Base-by-base conservation (phyloP, 2,113 vertebrate genomes). In the Sitta europaea region DNA sequence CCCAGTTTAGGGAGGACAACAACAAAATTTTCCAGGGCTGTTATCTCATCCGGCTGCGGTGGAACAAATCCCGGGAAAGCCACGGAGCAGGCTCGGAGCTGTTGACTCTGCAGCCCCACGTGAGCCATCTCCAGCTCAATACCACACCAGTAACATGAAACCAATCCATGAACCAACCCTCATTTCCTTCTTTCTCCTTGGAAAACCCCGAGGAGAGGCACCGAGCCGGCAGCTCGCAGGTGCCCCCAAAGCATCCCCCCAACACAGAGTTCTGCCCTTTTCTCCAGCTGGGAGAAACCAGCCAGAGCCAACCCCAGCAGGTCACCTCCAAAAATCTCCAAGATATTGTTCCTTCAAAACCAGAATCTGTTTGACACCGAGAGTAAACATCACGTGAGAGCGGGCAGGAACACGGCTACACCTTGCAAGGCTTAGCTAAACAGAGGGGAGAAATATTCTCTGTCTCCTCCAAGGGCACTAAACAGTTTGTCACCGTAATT, bases 71-170 rank as follows among this genome's bases (percentile, higher is more conserved):
- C 2, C 3, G 6, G 9, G 29, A 85, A 78, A 85, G 51, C 14
- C 66, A 22, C 12, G 2, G 65, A 2, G 2, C 63, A 43, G 72
- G 58, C 80, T 77, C 0, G 0, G 88, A 8, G 77, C 77, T 94
- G 93, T 93, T 92, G 88, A 87, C 90, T 94, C 93, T 85, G 35
- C 31, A 5, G 74, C 67, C 71, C 70, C 96, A 96, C 78, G 86
- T 96, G 81, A 88, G 66, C 92, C 91, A 90, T 78, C 85, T 67
- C 96, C 77, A 59, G 67, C 88, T 77, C 85, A 20, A 57, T 67
- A 90, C 45, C 55, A 21, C 0, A 1, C 20, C 70, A 17, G 92
- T 78, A 96, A 96, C 61, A 36, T 3, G 93, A 96, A 88, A 93
- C 93, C 61, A 1, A 48, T 4, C 23, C 7, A 2, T 2, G 2